Evolutionary conservation across 2,113 vertebrate genomes (phyloP).

Genomic region (Fregetta grallaria): DNA sequence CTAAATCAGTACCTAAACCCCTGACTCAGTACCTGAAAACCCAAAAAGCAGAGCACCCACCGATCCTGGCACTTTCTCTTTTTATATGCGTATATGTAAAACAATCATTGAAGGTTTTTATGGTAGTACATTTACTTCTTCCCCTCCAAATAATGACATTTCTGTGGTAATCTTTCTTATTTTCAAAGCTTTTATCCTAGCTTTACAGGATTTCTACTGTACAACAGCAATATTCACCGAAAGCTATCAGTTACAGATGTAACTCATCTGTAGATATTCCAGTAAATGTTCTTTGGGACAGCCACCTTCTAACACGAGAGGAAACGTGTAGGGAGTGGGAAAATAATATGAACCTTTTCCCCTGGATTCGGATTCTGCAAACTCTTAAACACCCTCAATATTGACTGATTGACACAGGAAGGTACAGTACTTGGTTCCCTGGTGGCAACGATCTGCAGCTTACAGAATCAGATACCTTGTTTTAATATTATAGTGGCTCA

Average conservation of each 20-base stretch:
- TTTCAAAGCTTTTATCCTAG: constrained; percentile 22
- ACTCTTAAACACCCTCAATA: background rate
- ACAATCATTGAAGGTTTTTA: background rate
- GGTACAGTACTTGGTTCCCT: background rate
- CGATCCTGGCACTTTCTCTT: background rate
- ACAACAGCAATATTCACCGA: constrained; percentile 32
- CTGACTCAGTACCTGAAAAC: background rate
- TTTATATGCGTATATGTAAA: background rate
- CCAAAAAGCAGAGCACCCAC: background rate
- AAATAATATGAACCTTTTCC: background rate
- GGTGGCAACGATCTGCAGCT: background rate
- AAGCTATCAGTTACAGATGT: constrained; percentile 14
- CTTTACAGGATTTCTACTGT: constrained; percentile 38
- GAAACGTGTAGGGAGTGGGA: background rate
- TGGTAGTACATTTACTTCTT: background rate
- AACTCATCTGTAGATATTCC: constrained; percentile 34
- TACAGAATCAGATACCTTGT: background rate
- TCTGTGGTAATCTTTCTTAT: constrained; percentile 21
- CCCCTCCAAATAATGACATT: constrained; percentile 35
- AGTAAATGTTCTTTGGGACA: constrained; percentile 38
- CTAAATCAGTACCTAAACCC: background rate
- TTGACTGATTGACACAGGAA: background rate
- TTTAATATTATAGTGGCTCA: background rate
- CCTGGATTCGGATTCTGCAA: background rate
- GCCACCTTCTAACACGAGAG: background rate